A percentile compares a stretch with the other conserved stretches of the same genome.
phyloP scores from a whole-genome alignment of 2,888 invertebrate species.

The Caenorhabditis doughertyi region DNA sequence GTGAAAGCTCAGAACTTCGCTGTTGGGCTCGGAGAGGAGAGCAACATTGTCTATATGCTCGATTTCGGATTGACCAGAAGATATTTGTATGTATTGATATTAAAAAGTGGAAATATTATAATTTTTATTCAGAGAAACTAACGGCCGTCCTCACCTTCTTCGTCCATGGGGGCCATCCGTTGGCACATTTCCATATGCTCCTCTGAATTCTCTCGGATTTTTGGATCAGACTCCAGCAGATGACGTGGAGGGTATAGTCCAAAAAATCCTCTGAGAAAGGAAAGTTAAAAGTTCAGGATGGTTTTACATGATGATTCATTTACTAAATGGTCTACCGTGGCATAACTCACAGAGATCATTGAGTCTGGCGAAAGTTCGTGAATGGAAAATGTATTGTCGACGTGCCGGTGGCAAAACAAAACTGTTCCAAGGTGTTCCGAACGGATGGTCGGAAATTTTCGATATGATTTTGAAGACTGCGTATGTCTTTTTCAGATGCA shows the following conservation, averaged over 20 bases:
- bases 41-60: slow-evolving; percentile 74
- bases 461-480: slow-evolving; percentile 67
- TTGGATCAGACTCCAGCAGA: slow-evolving; percentile 56
- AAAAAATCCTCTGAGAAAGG: too few species aligned
- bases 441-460: slow-evolving; percentile 69
- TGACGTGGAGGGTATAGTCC: slow-evolving; percentile 49
- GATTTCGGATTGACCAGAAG: slow-evolving; percentile 77
- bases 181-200: slow-evolving; percentile 64
- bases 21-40: slow-evolving; percentile 72
- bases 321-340: slow-evolving; percentile 64
- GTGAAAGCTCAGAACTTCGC: slow-evolving; percentile 79
- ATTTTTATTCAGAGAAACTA: slow-evolving; percentile 23
- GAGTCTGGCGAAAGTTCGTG: slow-evolving; percentile 50
- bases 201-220: slow-evolving; percentile 56
- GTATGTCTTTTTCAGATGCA: slow-evolving; percentile 56
- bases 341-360: slow-evolving; percentile 30
- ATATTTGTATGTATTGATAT: slow-evolving; percentile 46
- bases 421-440: slow-evolving; percentile 68
- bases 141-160: slow-evolving; percentile 48
- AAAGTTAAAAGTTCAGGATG: slow-evolving; percentile 53
- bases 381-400: slow-evolving; percentile 66
- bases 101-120: neutral
- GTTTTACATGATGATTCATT: slow-evolving; percentile 56
- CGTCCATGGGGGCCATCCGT: slow-evolving; percentile 56
- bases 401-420: slow-evolving; percentile 61